Base-by-base conservation (phyloP, 2,888 invertebrate genomes). In the Pediacus dermestoides region DNA sequence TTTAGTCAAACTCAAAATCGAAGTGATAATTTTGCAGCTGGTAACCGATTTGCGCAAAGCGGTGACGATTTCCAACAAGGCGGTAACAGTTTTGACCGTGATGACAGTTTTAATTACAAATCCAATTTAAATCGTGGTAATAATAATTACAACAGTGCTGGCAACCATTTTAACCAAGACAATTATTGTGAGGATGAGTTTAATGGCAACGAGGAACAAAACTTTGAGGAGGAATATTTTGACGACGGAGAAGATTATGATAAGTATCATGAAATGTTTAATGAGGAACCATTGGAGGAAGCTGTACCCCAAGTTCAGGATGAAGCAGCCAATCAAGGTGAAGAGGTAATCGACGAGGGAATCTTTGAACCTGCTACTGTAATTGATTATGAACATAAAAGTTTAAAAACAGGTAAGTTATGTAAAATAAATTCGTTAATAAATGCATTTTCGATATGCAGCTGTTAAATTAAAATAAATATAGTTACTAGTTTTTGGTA, bases 361-460 rank as follows among this genome's bases (percentile, higher is more conserved):
- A 72, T 78, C 54, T 72, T 71, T 61, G 72, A 74, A 33, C 75
- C 83, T 46, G 72, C 76, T 23, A 73, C 78, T 57, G 77, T 84
- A 47, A 77, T 82, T 53, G 83, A 85, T 68, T 85, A 85, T 71
- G 79, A 81, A 50, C 84, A 84, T 64, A 80, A 77, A 63, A 70
- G 78, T 44, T 63, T 74, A 26, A 63, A 60, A 48, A 35, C 52
- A 50, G 50, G 79, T 78, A 74, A 73, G 60, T 58, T 36, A 8
- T 23, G 13, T 16, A 15, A 13, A 2, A 22, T 22, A 13, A 13
- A 13, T 16, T 26, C 21, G n/a, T n/a, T n/a, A n/a, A n/a, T n/a
- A n/a, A n/a, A n/a, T n/a, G n/a, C n/a, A n/a, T n/a, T n/a, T n/a
- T n/a, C n/a, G n/a, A n/a, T n/a, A n/a, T n/a, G n/a, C n/a, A n/a